Evolutionary conservation across 1,140 invertebrate species (phyloP).

Genomic region (Drosophila kepulauana): DNA sequence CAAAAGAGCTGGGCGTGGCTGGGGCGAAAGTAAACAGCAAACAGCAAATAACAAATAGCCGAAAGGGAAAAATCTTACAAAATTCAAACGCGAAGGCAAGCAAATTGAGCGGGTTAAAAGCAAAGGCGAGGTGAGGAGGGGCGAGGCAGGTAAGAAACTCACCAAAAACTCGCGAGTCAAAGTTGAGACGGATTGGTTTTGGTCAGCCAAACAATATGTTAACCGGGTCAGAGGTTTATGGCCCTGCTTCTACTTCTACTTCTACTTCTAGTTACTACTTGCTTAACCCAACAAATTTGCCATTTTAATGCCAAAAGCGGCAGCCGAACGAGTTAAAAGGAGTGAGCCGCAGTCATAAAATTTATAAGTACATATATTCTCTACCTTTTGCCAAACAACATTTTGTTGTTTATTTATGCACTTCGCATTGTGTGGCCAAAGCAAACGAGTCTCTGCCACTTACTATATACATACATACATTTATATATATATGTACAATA

Average conservation of each 20-base stretch:
- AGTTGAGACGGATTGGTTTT: slow-evolving; percentile 11
- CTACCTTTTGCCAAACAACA: slow-evolving; percentile 24
- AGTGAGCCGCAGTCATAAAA: slow-evolving; percentile 66
- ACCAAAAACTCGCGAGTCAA: not conserved
- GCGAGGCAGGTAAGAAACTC: slow-evolving; percentile 13
- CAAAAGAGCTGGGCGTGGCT: slow-evolving; percentile 32
- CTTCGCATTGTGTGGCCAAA: slow-evolving; percentile 71
- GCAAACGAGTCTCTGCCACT: slow-evolving; percentile 19
- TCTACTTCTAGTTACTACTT: not conserved
- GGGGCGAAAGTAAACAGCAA: slow-evolving; percentile 29
- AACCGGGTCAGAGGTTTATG: slow-evolving; percentile 54
- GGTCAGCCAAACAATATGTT: slow-evolving; percentile 47
- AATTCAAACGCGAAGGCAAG: slow-evolving; percentile 46
- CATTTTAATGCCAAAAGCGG: slow-evolving; percentile 34
- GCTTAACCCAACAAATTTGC: not conserved
- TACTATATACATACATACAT: too few species aligned
- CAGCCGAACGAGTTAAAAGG: slow-evolving; percentile 50
- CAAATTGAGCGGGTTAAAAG: not conserved
- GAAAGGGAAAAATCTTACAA: slow-evolving; percentile 9
- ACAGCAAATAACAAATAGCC: slow-evolving; percentile 22
- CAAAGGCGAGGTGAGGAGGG: too few species aligned
- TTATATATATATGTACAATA: too few species aligned
- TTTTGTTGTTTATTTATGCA: slow-evolving; percentile 77
- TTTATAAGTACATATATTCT: not conserved
- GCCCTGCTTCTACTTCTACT: not conserved